Percentiles rank a stretch among this genome's conserved stretches.
Conservation (phyloP, 2,113 vertebrate genomes). For the Nettapus auritus region DNA sequence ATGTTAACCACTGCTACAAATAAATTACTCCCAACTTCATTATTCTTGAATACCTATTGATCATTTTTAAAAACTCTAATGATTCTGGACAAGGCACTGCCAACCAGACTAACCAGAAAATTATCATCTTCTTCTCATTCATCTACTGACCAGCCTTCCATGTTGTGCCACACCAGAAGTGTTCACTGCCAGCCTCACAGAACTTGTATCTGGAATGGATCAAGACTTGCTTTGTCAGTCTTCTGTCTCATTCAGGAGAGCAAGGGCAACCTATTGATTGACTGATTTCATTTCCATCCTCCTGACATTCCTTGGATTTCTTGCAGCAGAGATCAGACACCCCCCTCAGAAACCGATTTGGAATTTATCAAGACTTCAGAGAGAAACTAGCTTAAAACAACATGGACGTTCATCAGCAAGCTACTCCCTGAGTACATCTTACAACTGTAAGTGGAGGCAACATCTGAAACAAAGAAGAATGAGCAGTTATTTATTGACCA, state of each 20-base stretch:
- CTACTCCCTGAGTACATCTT: neutral
- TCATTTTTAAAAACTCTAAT: neutral
- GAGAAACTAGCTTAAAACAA: neutral
- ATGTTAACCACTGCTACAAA: neutral
- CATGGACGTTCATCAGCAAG: neutral
- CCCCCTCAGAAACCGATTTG: neutral
- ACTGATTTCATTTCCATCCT: neutral
- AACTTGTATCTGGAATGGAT: neutral
- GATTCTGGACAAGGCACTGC: neutral
- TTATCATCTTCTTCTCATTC: neutral
- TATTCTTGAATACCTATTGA: neutral
- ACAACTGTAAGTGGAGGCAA: neutral
- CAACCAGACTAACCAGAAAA: neutral
- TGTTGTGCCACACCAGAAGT: neutral
- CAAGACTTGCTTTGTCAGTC: neutral
- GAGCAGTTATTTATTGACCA: neutral
- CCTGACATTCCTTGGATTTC: constrained; percentile 21
- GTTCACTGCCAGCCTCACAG: neutral
- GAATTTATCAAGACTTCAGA: constrained; percentile 27
- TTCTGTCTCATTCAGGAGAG: neutral
- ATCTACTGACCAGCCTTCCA: neutral
- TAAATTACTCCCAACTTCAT: neutral
- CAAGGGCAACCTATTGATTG: constrained; percentile 9
- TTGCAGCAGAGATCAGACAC: neutral
- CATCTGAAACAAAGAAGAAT: neutral